These are phyloP conservation scores for Polymixis flavicincta DNA, from an alignment of 2,888 invertebrate species.

Conservation along the genomic window DNA sequence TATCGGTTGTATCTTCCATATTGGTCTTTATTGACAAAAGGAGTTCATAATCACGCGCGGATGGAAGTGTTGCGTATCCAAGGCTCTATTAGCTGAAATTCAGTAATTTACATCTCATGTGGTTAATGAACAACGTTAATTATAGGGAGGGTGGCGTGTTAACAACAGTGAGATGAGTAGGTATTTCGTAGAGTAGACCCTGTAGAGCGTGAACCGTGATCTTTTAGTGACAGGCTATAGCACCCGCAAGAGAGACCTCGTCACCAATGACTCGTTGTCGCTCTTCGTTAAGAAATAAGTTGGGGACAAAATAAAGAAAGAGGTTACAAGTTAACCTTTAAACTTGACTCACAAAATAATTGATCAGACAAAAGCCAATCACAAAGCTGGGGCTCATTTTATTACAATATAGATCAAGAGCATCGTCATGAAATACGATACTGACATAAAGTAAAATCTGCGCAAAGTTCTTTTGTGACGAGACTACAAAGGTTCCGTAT, in stretches of 20 bases:
- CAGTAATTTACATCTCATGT: slow-evolving; percentile 46
- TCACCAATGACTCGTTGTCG: neutral
- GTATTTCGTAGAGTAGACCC: neutral
- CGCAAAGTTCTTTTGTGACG: slow-evolving; percentile 48
- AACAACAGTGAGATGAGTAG: slow-evolving; percentile 13
- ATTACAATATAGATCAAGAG: slow-evolving; percentile 43
- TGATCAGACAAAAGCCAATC: slow-evolving; percentile 47
- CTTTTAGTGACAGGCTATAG: neutral
- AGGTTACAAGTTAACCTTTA: neutral
- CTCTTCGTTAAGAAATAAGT: neutral
- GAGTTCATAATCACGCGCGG: slow-evolving; percentile 23
- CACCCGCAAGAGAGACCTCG: neutral
- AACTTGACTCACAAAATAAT: slow-evolving; percentile 23
- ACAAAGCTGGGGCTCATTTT: slow-evolving; percentile 33
- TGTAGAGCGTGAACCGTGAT: slow-evolving; percentile 1
- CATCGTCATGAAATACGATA: slow-evolving; percentile 44
- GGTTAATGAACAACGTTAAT: slow-evolving; percentile 52
- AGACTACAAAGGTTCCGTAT: slow-evolving; percentile 46
- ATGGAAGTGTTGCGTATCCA: slow-evolving; percentile 31
- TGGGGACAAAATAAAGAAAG: neutral
- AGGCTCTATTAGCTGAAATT: slow-evolving; percentile 32
- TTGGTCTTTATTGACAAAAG: slow-evolving; percentile 8
- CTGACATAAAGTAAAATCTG: slow-evolving; percentile 53
- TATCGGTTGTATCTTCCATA: neutral
- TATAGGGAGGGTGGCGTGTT: slow-evolving; percentile 23